phyloP scores from a whole-genome alignment of 2,113 vertebrate genomes.

The Daphoenositta chrysoptera region DNA sequence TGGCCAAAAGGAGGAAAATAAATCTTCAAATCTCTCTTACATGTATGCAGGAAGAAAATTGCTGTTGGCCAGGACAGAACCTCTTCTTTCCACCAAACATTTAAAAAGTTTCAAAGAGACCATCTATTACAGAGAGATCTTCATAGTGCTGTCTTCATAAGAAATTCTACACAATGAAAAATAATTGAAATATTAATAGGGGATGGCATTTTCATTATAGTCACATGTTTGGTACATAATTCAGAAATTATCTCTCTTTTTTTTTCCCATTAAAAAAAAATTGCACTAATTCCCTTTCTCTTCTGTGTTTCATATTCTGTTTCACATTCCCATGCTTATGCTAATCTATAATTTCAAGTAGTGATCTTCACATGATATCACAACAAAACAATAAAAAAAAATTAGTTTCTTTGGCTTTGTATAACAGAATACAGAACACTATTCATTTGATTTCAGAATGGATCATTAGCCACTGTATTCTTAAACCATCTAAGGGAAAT shows the following conservation, averaged over 20 bases:
- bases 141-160: not conserved
- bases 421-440: not conserved
- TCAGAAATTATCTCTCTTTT: not conserved
- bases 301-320: not conserved
- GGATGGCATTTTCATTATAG: not conserved
- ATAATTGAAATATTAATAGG: not conserved
- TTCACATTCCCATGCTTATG: not conserved
- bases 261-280: not conserved
- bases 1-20: not conserved
- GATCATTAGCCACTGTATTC: slow-evolving; percentile 35
- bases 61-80: not conserved
- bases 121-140: not conserved
- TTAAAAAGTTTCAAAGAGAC: not conserved
- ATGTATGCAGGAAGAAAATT: not conserved
- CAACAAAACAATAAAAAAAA: not conserved
- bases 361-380: not conserved
- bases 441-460: slow-evolving; percentile 12
- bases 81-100: not conserved
- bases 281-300: not conserved
- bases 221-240: not conserved
- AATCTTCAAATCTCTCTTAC: not conserved
- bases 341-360: not conserved
- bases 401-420: not conserved
- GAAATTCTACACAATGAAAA: not conserved
- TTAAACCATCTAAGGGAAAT: not conserved